Percentiles rank a stretch among this genome's conserved stretches.
Evolutionary conservation across 2,888 invertebrate genomes (phyloP).

Genomic region (Trichogramma evanescens): DNA sequence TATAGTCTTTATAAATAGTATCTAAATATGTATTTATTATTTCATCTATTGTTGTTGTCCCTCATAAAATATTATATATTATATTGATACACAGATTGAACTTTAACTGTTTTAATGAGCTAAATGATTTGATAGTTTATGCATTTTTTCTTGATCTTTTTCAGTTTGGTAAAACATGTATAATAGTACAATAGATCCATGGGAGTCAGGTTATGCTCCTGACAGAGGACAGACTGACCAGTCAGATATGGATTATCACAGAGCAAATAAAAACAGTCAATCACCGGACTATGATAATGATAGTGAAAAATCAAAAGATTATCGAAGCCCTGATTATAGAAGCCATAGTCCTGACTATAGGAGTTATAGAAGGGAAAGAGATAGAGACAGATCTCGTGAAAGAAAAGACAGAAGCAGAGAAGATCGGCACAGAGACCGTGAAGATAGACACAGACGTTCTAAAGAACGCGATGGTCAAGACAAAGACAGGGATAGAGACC

Average conservation of each 20-base stretch:
- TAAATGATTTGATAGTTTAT: background rate
- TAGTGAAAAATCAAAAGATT: slow-evolving; percentile 29
- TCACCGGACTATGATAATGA: slow-evolving; percentile 40
- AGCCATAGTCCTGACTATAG: slow-evolving; percentile 41
- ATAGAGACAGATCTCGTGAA: slow-evolving; percentile 41
- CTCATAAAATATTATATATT: too few relatives aligned
- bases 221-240: slow-evolving; percentile 11
- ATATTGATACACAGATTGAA: too few relatives aligned
- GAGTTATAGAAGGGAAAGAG: slow-evolving; percentile 38
- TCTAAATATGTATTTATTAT: too few relatives aligned
- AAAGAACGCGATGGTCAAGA: slow-evolving; percentile 27
- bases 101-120: background rate
- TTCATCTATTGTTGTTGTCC: too few relatives aligned
- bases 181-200: slow-evolving; percentile 38
- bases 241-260: slow-evolving; percentile 25
- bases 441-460: slow-evolving; percentile 33
- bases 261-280: slow-evolving; percentile 36
- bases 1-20: too few relatives aligned
- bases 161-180: slow-evolving; percentile 31
- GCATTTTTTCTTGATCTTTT: background rate
- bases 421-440: slow-evolving; percentile 38
- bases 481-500: slow-evolving; percentile 33
- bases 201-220: slow-evolving; percentile 45
- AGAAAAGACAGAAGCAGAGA: slow-evolving; percentile 39
- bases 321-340: slow-evolving; percentile 41